Base-by-base conservation (phyloP, 2,797 vertebrate genomes). In the Argyrosomus regius region DNA sequence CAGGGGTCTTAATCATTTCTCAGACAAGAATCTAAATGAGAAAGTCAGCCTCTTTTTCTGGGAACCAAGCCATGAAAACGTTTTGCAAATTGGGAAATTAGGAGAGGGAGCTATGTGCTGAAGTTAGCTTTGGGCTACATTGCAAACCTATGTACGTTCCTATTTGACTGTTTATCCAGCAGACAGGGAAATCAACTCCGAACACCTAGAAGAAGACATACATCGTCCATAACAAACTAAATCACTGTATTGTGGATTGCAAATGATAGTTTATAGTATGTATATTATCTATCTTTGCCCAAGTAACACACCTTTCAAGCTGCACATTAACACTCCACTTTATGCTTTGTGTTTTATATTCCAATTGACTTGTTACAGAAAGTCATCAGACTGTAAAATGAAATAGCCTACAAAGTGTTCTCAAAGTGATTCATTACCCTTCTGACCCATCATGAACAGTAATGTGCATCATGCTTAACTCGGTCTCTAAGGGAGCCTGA, bases 381-480 rank as follows among this genome's bases (percentile, higher is more conserved):
- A 77, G 43, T 82, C 68, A 83, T 75, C 78, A 82, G 69, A 72
- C 58, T 81, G 67, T 82, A 84, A 89, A 89, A 83, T 56, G 41
- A 87, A 86, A 64, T 28, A 53, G 59, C 62, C 72, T 48, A 57
- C 75, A 75, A 82, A 78, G 59, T 80, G 76, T 81, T 85, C 75
- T 83, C 63, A 67, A 46, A 65, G 72, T 87, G 84, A 88, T 84
- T 80, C 63, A 81, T 86, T 81, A 83, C 31, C 45, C 50, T 39
- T 24, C 46, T 63, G 67, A 77, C 76, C 72, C 50, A 59, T 71
- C 77, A 57, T 50, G 57, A 62, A 35, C 18, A 48, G 50, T 77
- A 72, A 85, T 76, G 65, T 63, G 71, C 76, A 80, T 86, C 69
- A 80, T 57, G 54, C 61, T 82, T 72, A 72, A 64, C 74, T 81